Evolutionary conservation across 2,888 invertebrate genomes (phyloP).

Genomic region (Eupithecia insigniata): DNA sequence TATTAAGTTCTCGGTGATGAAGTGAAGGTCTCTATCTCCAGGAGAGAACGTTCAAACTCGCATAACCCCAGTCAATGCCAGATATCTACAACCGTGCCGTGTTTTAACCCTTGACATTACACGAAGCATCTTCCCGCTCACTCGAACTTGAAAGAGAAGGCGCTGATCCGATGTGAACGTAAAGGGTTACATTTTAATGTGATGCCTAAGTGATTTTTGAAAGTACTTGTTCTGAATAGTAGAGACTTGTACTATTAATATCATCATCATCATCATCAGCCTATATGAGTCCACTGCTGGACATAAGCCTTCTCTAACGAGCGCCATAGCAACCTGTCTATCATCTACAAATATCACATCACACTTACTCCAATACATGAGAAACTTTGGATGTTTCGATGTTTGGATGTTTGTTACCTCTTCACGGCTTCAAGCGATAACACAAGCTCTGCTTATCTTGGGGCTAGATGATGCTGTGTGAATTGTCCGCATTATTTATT

Average conservation of each 20-base stretch:
- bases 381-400: too few species aligned
- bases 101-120: slow-evolving; percentile 52
- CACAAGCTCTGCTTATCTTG: too few species aligned
- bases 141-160: slow-evolving; percentile 50
- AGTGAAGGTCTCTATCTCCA: slow-evolving; percentile 1
- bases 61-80: not conserved
- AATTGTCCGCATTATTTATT: too few species aligned
- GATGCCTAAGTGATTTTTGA: not conserved
- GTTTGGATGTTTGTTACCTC: too few species aligned
- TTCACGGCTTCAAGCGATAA: too few species aligned
- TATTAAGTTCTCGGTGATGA: not conserved
- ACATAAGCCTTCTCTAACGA: too few species aligned
- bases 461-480: too few species aligned
- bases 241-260: not conserved
- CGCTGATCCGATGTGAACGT: not conserved
- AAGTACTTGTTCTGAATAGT: not conserved
- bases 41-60: not conserved
- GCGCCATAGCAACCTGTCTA: too few species aligned
- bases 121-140: slow-evolving; percentile 51
- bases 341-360: too few species aligned
- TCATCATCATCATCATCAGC: too few species aligned
- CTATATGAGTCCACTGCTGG: too few species aligned
- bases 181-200: not conserved
- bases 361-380: too few species aligned
- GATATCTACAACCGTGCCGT: not conserved